Evolutionary conservation across 2,888 invertebrate genomes (phyloP), one percentile per base, ranked within the genome.

Genomic region (Orthonevra nobilis): DNA sequence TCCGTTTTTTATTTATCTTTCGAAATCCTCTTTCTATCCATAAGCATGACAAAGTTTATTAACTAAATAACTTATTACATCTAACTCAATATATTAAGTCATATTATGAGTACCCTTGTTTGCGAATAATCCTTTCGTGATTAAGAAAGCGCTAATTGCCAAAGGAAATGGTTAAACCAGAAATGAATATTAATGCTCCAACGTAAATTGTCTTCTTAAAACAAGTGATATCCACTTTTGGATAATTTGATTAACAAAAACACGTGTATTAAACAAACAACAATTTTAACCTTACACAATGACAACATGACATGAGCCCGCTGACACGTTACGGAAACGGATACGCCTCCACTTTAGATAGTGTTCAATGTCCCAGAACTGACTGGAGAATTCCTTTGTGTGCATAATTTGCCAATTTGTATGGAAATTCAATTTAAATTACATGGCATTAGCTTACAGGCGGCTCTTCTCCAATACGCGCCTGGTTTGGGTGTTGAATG

Each of bases 361-460:
- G 32, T 50, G 34, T 56, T 63, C 48, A 75, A 63, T 69, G 70
- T 56, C 42, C 56, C 56, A 17, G 40, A 75, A 48, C 34, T 32
- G 14, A 61, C 14, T 10, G 36, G 34, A 36, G 10, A 28, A 50
- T 54, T 64, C 26, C 58, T 42, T 79, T 73, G 66, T 79, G 54
- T 48, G 48, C 28, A 48, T 56, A 66, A 79, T 72, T 79, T 61
- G 73, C 61, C 66, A 66, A 79, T 79, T 79, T 79, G 73, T 73
- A 79, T 79, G 79, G 66, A 79, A 73, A 79, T 79, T 73, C 66
- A 73, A 79, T 79, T 73, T 66, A 34, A 61, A 72, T 79, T 72
- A 77, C 66, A 73, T 68, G 54, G 60, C 61, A 61, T 54, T 61
- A 42, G 60, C 56, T 26, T 26, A 48, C 23, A 23, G 23, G 23